Evolutionary conservation across 2,888 invertebrate genomes (phyloP), one percentile per base, ranked within the genome.

Genomic region (Meandrusa payeni): DNA sequence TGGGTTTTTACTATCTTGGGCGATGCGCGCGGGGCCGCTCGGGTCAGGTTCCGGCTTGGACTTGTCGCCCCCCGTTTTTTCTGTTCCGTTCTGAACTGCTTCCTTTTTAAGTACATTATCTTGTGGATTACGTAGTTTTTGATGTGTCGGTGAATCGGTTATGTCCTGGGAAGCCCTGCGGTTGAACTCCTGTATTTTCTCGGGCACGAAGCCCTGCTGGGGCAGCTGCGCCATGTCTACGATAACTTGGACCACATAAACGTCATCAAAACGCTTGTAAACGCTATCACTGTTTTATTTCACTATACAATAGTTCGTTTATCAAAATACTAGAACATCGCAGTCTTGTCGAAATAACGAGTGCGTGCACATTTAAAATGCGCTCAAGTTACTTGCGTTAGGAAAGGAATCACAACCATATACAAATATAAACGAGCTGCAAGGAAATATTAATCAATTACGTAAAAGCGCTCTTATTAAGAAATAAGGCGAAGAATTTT

Each of bases 111-210:
- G 61, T 1, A 62, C 58, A 34, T 56, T 60, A 39, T 71, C 72
- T 2, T 42, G 41, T 11, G 34, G 45, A 27, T 54, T 52, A 31
- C 45, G 34, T 33, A 40, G 49, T 38, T 68, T 68, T 17, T 64
- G 59, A 12, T 55, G 61, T 2, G 56, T 39, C 3, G 71, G 59
- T 7, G 76, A 64, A 2, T 82, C 81, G 0, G 76, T 57, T 49
- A 74, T 61, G 27, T 88, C 88, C 40, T 79, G 83, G 0, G 86
- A 86, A 15, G 81, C 76, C 38, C 87, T 64, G 0, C 86, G 62
- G 41, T 82, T 86, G 29, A 82, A 73, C 57, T 88, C 88, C 55
- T 82, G 83, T 3, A 80, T 64, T 50, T 86, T 87, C 47, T 87
- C 87, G 26, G 83, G 76, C 39, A 79, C 82, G 48, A 78, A 81